Evolutionary conservation across 2,888 invertebrate species (phyloP).

Genomic region (Noctua janthina): DNA sequence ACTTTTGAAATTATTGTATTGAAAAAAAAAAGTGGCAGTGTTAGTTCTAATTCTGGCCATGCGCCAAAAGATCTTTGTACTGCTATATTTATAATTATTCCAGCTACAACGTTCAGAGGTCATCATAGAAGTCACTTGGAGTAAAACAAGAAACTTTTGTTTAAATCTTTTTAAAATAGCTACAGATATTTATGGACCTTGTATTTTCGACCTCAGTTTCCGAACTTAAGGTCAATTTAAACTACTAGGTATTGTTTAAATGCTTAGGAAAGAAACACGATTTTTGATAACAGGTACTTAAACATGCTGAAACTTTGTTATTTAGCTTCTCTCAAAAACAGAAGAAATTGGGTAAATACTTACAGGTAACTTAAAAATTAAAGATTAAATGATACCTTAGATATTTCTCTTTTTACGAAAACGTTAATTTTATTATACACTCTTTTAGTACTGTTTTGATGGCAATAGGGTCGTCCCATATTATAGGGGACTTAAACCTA

Average conservation of each 20-base stretch:
- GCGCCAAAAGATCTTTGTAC: not conserved
- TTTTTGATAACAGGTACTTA: not conserved
- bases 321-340: not conserved
- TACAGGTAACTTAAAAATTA: not conserved
- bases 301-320: not conserved
- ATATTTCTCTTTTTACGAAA: not conserved
- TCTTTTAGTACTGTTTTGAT: no score
- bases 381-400: not conserved
- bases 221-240: slow-evolving; percentile 59
- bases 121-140: not conserved
- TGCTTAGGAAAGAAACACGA: slow-evolving; percentile 7
- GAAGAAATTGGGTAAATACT: not conserved
- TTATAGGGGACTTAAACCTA: no score
- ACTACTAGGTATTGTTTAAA: slow-evolving; percentile 56
- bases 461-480: no score
- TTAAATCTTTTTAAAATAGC: slow-evolving; percentile 1
- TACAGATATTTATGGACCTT: slow-evolving; percentile 50
- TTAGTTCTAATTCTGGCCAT: not conserved
- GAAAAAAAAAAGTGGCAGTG: rapidly evolving
- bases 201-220: slow-evolving; percentile 59
- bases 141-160: not conserved
- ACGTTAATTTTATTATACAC: not conserved
- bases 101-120: not conserved
- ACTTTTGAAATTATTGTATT: not conserved
- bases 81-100: not conserved